These are phyloP conservation scores for Danio tinwini DNA, from an alignment of 2,797 vertebrate species.

Conservation along the genomic window DNA sequence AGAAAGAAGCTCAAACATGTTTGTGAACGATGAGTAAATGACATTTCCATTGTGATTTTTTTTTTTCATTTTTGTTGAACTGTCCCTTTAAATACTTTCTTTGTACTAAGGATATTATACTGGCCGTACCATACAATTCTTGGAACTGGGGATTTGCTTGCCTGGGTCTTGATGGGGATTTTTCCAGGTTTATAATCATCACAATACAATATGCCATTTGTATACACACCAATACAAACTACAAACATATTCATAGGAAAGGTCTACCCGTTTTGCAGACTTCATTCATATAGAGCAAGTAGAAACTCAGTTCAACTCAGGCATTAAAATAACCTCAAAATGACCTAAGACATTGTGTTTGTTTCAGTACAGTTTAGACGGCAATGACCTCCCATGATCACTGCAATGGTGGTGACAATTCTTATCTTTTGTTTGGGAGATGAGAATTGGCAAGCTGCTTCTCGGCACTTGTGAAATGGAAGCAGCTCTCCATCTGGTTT, in stretches of 20 bases:
- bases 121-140: not conserved
- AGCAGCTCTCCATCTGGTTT: conserved; percentile 85
- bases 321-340: conserved; percentile 12
- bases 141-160: not conserved
- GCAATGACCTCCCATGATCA: conserved; percentile 35
- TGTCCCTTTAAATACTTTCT: not conserved
- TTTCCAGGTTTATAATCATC: not conserved
- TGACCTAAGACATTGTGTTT: not conserved
- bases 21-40: too few species aligned
- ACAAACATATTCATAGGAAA: conserved; percentile 3
- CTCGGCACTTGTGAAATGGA: conserved; percentile 48
- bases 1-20: too few species aligned
- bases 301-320: not conserved
- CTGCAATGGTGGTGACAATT: conserved; percentile 15
- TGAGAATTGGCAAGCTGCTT: conserved; percentile 18
- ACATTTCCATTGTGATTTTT: too few species aligned
- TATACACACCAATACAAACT: not conserved
- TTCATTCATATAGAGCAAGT: too few species aligned
- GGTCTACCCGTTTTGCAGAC: not conserved
- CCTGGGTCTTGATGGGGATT: not conserved
- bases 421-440: conserved; percentile 51
- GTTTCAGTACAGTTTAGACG: not conserved
- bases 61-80: too few species aligned
- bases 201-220: not conserved
- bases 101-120: not conserved